Percentiles rank a stretch among this genome's conserved stretches.
These are phyloP conservation scores for Pungitius pungitius DNA, from an alignment of 2,113 vertebrate species.

Conservation along the genomic window DNA sequence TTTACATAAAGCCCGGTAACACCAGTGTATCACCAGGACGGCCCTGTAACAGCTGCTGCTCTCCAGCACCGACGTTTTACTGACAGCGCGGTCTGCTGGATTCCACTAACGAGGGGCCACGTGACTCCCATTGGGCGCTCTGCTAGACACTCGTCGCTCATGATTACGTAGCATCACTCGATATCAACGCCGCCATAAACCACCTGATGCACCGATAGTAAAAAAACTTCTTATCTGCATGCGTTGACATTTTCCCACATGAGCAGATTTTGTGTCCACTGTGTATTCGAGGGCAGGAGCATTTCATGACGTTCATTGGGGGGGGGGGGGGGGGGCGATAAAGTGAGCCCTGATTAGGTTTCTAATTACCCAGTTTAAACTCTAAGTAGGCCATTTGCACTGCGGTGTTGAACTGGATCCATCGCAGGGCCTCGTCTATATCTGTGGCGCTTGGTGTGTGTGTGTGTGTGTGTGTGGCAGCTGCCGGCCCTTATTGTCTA, in stretches of 20 bases:
- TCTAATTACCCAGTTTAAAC: slow-evolving; percentile 84
- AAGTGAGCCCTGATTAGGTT: slow-evolving; percentile 77
- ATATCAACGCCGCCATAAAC: not conserved
- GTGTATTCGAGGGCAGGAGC: slow-evolving; percentile 53
- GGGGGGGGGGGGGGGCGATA: slow-evolving; percentile 60
- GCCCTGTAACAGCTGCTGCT: slow-evolving; percentile 36
- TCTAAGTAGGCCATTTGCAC: slow-evolving; percentile 84
- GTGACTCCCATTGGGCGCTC: not conserved
- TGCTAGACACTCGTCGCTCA: not conserved
- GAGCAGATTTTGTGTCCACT: slow-evolving; percentile 15
- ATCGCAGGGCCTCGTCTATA: slow-evolving; percentile 42
- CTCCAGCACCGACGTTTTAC: not conserved
- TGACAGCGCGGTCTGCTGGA: not conserved
- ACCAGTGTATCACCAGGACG: slow-evolving; percentile 28
- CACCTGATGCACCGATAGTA: not conserved
- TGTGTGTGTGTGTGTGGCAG: slow-evolving; percentile 52
- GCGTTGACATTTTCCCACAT: not conserved
- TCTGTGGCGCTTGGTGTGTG: slow-evolving; percentile 54
- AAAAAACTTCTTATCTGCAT: not conserved
- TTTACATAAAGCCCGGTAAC: slow-evolving; percentile 50
- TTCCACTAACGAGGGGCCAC: not conserved
- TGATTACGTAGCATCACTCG: not conserved
- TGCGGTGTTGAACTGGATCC: slow-evolving; percentile 70
- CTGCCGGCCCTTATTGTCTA: slow-evolving; percentile 54
- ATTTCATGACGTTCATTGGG: slow-evolving; percentile 75